Conservation (phyloP, 1,140 invertebrate genomes). For the Zaprionus inermis region DNA sequence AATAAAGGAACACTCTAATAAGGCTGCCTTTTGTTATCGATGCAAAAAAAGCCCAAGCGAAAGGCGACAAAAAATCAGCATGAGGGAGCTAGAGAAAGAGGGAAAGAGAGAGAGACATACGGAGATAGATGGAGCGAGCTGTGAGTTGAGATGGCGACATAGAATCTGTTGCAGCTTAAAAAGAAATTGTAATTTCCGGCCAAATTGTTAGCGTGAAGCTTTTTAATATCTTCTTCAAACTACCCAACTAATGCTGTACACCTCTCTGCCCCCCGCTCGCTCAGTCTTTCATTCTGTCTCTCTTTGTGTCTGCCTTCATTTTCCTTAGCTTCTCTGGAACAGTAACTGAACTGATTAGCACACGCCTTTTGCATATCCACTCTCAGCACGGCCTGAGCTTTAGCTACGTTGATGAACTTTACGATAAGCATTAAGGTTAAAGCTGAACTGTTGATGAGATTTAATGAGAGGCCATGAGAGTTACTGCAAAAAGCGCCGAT, state of each 20-base stretch:
- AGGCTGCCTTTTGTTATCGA: conserved; percentile 72
- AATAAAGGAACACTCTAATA: conserved; percentile 79
- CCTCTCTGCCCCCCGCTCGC: neutral
- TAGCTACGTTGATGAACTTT: conserved; percentile 11
- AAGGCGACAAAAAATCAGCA: neutral
- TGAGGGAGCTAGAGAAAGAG: neutral
- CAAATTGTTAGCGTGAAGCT: conserved; percentile 42
- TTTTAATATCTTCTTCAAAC: conserved; percentile 42
- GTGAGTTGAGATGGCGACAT: neutral
- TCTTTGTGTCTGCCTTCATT: neutral
- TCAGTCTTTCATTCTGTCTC: neutral
- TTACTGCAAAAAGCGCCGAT: too few species aligned
- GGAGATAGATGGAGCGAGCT: neutral
- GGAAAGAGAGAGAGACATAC: conserved; percentile 2
- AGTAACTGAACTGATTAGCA: conserved; percentile 28
- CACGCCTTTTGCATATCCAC: conserved; percentile 13
- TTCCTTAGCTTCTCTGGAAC: conserved; percentile 8
- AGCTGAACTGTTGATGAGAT: neutral
- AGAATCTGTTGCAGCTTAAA: conserved; percentile 26
- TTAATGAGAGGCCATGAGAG: neutral
- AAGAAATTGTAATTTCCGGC: conserved; percentile 66
- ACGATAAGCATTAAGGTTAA: neutral
- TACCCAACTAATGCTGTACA: conserved; percentile 8
- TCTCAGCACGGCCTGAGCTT: neutral
- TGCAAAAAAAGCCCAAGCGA: conserved; percentile 37